Percentiles rank a stretch among this genome's conserved stretches.
Evolutionary conservation across 2,797 vertebrate species (phyloP).

Genomic region (Meda fulgida): DNA sequence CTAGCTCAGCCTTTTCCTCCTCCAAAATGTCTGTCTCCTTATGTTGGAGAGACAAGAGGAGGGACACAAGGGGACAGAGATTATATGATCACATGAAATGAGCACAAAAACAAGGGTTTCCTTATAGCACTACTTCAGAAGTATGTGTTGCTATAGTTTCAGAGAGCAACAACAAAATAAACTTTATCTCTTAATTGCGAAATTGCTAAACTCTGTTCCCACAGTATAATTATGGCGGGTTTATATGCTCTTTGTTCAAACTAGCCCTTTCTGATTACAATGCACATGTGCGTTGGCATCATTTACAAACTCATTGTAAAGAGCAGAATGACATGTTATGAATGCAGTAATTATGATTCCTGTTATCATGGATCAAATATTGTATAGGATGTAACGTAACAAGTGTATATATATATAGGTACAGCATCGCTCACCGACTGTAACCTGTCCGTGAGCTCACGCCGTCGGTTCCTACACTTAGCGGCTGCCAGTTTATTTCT

Average conservation of each 20-base stretch:
- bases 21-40: constrained; percentile 96
- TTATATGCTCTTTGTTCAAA: background rate
- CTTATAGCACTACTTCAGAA: constrained; percentile 3
- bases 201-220: background rate
- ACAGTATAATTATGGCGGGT: constrained; percentile 14
- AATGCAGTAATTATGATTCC: background rate
- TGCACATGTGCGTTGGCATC: constrained; percentile 13
- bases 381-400: background rate
- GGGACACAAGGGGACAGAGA: constrained; percentile 40
- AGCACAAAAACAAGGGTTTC: constrained; percentile 19
- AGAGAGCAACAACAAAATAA: background rate
- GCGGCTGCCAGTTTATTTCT: constrained; percentile 94
- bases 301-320: constrained; percentile 3
- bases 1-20: constrained; percentile 93
- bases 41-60: constrained; percentile 16
- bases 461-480: constrained; percentile 91
- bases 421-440: constrained; percentile 86
- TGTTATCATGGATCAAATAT: background rate
- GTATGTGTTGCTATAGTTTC: constrained; percentile 9
- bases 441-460: constrained; percentile 93
- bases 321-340: constrained; percentile 15
- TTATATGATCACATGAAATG: constrained; percentile 42
- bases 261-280: constrained; percentile 15
- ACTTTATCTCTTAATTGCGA: background rate
- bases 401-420: constrained; percentile 32